A percentile compares a stretch with the other conserved stretches of the same genome.
Conservation (phyloP, 2,888 invertebrate species). For the Dendrolimus pini region DNA sequence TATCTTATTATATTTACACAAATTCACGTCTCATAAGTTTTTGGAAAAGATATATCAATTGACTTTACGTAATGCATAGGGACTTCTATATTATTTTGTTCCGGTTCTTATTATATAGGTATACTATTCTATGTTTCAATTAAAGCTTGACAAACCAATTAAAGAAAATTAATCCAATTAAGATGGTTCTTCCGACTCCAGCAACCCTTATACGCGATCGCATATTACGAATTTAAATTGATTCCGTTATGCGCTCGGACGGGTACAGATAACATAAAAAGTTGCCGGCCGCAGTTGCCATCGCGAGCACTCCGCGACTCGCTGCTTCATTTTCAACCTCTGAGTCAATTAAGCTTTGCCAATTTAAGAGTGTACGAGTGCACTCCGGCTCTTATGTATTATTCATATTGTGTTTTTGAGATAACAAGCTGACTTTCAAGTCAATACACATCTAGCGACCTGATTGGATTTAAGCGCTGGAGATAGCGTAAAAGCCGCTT, state of each 20-base stretch:
- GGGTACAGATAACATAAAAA: slow-evolving; percentile 45
- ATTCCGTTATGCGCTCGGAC: slow-evolving; percentile 12
- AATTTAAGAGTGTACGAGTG: slow-evolving; percentile 63
- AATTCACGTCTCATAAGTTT: no score
- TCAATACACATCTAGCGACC: slow-evolving; percentile 72
- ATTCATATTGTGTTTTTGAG: slow-evolving; percentile 76
- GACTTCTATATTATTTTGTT: no score
- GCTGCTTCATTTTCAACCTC: slow-evolving; percentile 67
- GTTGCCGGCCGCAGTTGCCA: slow-evolving; percentile 24
- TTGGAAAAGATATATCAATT: no score
- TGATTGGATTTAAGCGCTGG: slow-evolving; percentile 50
- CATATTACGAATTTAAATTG: slow-evolving; percentile 37
- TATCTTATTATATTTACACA: no score
- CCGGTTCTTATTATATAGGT: no score
- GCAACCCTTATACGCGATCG: slow-evolving; percentile 33
- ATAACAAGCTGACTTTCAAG: slow-evolving; percentile 71
- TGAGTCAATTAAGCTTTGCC: slow-evolving; percentile 73
- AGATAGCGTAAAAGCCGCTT: slow-evolving; percentile 37
- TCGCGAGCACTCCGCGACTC: slow-evolving; percentile 21
- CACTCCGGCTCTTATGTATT: slow-evolving; percentile 66
- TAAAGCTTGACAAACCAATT: slow-evolving; percentile 1
- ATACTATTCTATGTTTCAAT: not conserved
- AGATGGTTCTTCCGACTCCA: slow-evolving; percentile 26
- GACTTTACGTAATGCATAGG: no score
- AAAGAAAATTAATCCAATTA: slow-evolving; percentile 12